Base-by-base conservation (phyloP, 1,140 invertebrate genomes). In the Zaprionus kolodkinae region DNA sequence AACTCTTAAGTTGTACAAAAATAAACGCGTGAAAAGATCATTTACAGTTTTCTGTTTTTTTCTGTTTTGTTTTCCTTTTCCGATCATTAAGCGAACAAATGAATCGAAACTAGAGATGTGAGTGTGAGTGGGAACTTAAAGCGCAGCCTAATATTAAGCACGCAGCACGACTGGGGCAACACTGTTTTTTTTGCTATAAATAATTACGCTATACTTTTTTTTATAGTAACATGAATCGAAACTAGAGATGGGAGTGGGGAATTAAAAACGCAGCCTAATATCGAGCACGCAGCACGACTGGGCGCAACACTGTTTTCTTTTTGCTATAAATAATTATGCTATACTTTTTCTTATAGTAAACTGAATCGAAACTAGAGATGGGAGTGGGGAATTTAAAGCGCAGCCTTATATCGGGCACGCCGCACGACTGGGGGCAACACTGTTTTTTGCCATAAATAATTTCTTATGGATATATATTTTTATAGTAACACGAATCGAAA, bases 21-120 rank as follows among this genome's bases (percentile, higher is more conserved):
- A 43, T 67, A 67, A 61, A 61, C 50, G 60, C 36, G 59, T 43
- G 59, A 35, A 45, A 55, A 67, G 33, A 17, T 61, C 30, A 15
- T 50, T 54, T 65, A 55, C 52, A 15, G 62, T 52, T 50, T 10
- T 35, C 7, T 35, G 4, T 35, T 59, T 36, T 40, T 21, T 21
- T 35, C 33, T 35, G 33, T 35, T 59, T 36, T 40, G 17, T 50
- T 50, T 50, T 50, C 45, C 17, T 25, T 50, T 50, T 45, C 17
- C 45, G 45, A 50, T 50, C 45, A 50, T 50, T 54, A 52, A 38
- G 45, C 60, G 60, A 64, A 38, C 45, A 50, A 50, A 50, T 50
- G 45, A 50, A 50, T 45, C 40, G 38, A 48, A 17, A 17, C 45
- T 48, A 17, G 45, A 21, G 45, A 48, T 48, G 45, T 9, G 9